Percentiles rank a stretch among this genome's conserved stretches.
Conservation (phyloP, 2,888 invertebrate genomes). For the Scaptomyza polygonia region DNA sequence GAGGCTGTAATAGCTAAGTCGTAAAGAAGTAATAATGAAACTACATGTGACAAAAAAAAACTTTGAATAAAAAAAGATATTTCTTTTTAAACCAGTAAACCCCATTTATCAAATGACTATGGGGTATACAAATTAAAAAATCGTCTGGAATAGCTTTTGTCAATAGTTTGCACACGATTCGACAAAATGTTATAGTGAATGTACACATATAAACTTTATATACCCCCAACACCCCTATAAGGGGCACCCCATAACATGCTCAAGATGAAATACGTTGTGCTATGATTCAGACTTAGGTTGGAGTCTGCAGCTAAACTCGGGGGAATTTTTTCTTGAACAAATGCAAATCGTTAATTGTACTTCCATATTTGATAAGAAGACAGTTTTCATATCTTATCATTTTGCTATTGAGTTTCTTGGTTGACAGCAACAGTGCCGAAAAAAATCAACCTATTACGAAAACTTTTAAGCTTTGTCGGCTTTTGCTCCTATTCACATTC, state of each 20-base stretch:
- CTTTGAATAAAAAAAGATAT: too few relatives aligned
- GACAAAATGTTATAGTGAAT: neutral
- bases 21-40: too few relatives aligned
- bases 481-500: neutral
- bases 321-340: neutral
- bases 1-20: too few relatives aligned
- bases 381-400: slow-evolving; percentile 33
- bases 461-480: slow-evolving; percentile 36
- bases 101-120: neutral
- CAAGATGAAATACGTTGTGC: neutral
- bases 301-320: neutral
- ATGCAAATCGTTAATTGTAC: neutral
- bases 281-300: slow-evolving; percentile 1
- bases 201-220: neutral
- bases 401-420: slow-evolving; percentile 21
- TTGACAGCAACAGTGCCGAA: slow-evolving; percentile 20
- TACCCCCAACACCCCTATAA: too few relatives aligned
- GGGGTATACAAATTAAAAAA: neutral
- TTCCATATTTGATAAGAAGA: neutral
- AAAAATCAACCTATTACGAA: slow-evolving; percentile 16
- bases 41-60: too few relatives aligned
- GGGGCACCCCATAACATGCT: neutral
- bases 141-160: neutral
- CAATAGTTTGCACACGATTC: slow-evolving; percentile 19
- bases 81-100: neutral